Conservation (phyloP, 2,113 vertebrate species). For the Hystrix cristata region DNA sequence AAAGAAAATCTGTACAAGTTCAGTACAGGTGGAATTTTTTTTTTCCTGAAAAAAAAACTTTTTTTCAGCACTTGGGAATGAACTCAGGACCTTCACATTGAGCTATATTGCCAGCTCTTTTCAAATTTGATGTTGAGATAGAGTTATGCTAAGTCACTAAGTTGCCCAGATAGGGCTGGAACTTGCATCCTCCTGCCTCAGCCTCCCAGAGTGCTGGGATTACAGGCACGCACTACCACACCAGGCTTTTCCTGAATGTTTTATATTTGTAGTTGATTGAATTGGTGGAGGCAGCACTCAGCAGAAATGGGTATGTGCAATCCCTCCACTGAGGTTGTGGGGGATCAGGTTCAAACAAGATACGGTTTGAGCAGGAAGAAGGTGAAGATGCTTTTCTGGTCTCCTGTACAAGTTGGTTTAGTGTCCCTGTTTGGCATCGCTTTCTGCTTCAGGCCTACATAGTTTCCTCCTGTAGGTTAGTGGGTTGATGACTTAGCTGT, state of each 20-base stretch:
- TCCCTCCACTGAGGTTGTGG: neutral
- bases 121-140: neutral
- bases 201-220: neutral
- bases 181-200: neutral
- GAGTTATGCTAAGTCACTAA: neutral
- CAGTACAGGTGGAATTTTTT: neutral
- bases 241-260: neutral
- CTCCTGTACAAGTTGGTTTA: too few relatives aligned
- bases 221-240: too few relatives aligned
- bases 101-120: too few relatives aligned
- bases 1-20: neutral
- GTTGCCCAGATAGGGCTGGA: neutral
- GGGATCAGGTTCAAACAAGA: neutral
- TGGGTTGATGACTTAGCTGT: neutral
- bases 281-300: neutral
- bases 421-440: fast-evolving
- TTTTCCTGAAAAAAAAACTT: too few relatives aligned
- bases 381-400: neutral
- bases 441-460: neutral
- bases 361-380: neutral
- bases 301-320: neutral
- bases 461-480: neutral
- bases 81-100: too few relatives aligned
- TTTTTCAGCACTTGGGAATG: too few relatives aligned
- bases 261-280: neutral